Base-by-base conservation (phyloP, 2,888 invertebrate species). In the Tenthredo amoena region DNA sequence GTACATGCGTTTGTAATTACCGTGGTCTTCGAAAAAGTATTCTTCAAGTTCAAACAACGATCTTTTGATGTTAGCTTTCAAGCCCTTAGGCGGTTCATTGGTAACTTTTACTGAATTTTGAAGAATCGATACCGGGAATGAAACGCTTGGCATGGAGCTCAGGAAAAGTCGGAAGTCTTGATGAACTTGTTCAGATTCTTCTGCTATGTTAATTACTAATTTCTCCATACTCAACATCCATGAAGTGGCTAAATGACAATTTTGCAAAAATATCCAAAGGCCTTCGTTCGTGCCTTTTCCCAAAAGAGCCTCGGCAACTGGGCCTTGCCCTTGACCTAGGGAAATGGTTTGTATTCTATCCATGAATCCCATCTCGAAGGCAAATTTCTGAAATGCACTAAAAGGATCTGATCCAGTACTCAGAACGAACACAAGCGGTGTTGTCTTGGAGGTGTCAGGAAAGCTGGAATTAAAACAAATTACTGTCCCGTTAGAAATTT, bases 81-180 rank as follows among this genome's bases (percentile, higher is more conserved):
- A 94, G 0, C 99, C 99, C 93, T 98, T 98, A 0, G 99, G 99
- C 0, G 99, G 98, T 92, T 99, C 99, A 92, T 98, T 98, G 0
- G 98, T 99, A 84, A 99, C 97, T 94, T 99, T 99, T 0, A 98
- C 97, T 0, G 98, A 97, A 93, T 98, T 98, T 93, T 99, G 98
- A 2, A 99, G 94, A 12, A 99, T 97, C 1, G 98, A 97, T 0
- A 98, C 97, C 0, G 99, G 99, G 92, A 99, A 99, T 88, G 95
- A 94, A 43, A 95, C 95, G 0, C 97, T 97, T 0, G 98, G 98
- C 97, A 98, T 98, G 1, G 98, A 98, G 87, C 98, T 98, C 79
- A 99, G 94, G 94, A 95, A 99, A 0, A 99, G 94, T 40, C 99
- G 95, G 92, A 98, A 99, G 9, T 97, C 96, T 0, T 94, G 91